These are phyloP conservation scores for Thymelicus acteon DNA, from an alignment of 2,888 invertebrate species.

Conservation along the genomic window DNA sequence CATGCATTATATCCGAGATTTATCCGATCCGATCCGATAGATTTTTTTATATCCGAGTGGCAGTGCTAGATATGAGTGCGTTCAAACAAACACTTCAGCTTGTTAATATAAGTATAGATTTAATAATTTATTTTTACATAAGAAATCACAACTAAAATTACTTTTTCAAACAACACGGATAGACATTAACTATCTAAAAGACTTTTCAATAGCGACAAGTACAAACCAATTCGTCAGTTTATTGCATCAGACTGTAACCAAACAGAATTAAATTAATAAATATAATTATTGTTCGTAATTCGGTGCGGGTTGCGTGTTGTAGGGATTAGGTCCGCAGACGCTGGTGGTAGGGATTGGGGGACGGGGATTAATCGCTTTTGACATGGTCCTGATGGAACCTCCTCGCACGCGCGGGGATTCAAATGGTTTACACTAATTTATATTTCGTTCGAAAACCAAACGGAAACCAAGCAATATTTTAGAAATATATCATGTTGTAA, in stretches of 20 bases:
- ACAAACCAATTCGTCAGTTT: constrained; percentile 10
- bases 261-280: constrained; percentile 60
- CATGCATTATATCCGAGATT: no score
- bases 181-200: background rate
- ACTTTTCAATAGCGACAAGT: background rate
- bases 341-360: constrained; percentile 49
- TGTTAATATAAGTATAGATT: no score
- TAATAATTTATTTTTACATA: no score
- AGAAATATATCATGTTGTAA: no score
- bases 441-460: constrained; percentile 15
- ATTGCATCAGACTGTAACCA: constrained; percentile 38
- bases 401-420: constrained; percentile 44
- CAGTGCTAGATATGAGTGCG: no score
- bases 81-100: no score
- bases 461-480: background rate
- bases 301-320: constrained; percentile 74
- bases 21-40: no score
- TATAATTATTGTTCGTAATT: constrained; percentile 51
- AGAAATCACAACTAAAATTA: no score
- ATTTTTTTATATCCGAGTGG: no score
- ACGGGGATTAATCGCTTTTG: constrained; percentile 67
- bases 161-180: no score
- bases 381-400: constrained; percentile 65
- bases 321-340: constrained; percentile 63
- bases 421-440: constrained; percentile 43